Evolutionary conservation across 2,888 invertebrate species (phyloP).

Genomic region (Philopedon plagiatum): DNA sequence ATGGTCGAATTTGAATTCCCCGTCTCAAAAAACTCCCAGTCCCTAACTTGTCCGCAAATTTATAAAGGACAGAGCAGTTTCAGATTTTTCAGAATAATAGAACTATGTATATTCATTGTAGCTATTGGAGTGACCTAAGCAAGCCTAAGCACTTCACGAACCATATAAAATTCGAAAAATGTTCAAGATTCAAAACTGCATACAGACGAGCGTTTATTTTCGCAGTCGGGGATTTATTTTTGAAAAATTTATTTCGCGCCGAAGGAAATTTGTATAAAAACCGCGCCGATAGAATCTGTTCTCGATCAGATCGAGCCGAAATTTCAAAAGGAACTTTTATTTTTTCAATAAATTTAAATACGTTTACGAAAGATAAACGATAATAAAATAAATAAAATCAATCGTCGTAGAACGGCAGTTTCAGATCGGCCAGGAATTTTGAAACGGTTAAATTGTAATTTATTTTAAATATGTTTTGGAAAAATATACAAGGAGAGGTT

Average conservation of each 20-base stretch:
- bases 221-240: neutral
- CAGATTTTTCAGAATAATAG: too few relatives aligned
- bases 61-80: too few relatives aligned
- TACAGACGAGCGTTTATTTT: neutral
- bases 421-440: constrained; percentile 43
- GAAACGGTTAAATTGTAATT: constrained; percentile 31
- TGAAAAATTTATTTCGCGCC: neutral
- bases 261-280: neutral
- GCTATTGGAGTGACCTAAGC: too few relatives aligned
- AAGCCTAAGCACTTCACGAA: too few relatives aligned
- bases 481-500: constrained; percentile 24
- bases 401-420: constrained; percentile 43
- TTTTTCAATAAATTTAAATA: constrained; percentile 38
- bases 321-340: constrained; percentile 15
- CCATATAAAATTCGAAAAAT: too few relatives aligned
- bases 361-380: constrained; percentile 37
- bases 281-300: constrained; percentile 34
- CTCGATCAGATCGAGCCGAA: constrained; percentile 12
- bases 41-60: too few relatives aligned
- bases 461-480: constrained; percentile 13
- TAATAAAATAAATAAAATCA: constrained; percentile 49
- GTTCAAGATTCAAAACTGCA: neutral
- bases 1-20: too few relatives aligned
- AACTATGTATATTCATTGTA: too few relatives aligned
- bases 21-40: too few relatives aligned